Evolutionary conservation across 2,888 invertebrate genomes (phyloP), one percentile per base, ranked within the genome.

Genomic region (Flexamia atlantica): DNA sequence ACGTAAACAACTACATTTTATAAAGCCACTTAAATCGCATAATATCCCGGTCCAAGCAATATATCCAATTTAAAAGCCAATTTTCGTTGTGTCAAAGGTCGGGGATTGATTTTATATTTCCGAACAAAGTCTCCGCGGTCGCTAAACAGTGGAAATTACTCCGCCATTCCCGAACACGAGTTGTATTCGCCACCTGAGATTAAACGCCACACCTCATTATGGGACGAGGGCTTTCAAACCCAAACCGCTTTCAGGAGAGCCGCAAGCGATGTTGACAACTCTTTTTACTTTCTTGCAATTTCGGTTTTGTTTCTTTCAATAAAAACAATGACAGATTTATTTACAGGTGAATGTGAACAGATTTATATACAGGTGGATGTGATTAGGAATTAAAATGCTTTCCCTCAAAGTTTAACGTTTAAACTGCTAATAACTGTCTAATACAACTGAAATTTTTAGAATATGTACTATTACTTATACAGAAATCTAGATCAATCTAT

Each of bases 121-220:
- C 64, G 64, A 4, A 12, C 30, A 14, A 30, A 64, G 64, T 17
- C 9, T 28, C 30, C 23, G 12, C 57, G 57, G 28, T 64, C 30
- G 9, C 28, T 64, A 30, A 64, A 64, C 64, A 64, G 28, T 64
- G 64, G 12, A 64, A 28, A 64, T 64, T 64, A 30, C 64, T 30
- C 28, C 64, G 64, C 30, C 64, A 64, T 30, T 64, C 64, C 28
- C 2, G 57, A n/a, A n/a, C 23, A 23, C 53, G 17, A 64, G 28
- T 64, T 64, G 14, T 64, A 30, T 64, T 64, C 30, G 64, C 64
- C 17, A 64, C 64, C 64, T 64, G 64, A 28, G 64, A 64, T 64
- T 64, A 64, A 64, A 64, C 14, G 28, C 28, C 64, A 64, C 17
- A 17, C 28, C 14, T 64, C 64, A 64, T 64, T 57, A 25, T 14